Conservation (phyloP, 2,113 vertebrate species). For the Apodemus speciosus region DNA sequence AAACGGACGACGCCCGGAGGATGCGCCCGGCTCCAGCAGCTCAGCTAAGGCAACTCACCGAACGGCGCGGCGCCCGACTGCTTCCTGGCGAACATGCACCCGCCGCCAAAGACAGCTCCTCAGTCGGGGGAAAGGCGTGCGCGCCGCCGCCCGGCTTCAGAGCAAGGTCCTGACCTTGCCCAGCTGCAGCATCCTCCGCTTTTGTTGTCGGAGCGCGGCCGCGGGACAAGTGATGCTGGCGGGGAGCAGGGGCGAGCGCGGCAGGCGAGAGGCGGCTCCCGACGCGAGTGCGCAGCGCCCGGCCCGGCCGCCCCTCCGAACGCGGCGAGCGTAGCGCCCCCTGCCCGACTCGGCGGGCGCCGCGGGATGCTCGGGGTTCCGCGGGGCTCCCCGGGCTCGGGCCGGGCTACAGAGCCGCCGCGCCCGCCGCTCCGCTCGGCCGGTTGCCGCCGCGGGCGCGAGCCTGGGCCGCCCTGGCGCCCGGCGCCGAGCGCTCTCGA, state of each 20-base stretch:
- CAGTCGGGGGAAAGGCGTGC: slow-evolving; percentile 68
- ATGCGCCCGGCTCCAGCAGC: slow-evolving; percentile 10
- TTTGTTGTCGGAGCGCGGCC: slow-evolving; percentile 71
- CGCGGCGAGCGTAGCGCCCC: slow-evolving; percentile 74
- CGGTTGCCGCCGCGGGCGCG: slow-evolving; percentile 79
- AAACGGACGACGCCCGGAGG: slow-evolving; percentile 6
- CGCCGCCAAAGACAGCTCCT: slow-evolving; percentile 79
- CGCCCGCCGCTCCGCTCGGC: slow-evolving; percentile 61
- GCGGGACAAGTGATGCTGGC: slow-evolving; percentile 64
- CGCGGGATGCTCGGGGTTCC: not conserved
- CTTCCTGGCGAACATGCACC: slow-evolving; percentile 82
- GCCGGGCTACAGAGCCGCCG: slow-evolving; percentile 22
- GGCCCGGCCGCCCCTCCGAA: slow-evolving; percentile 70
- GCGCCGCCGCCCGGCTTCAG: slow-evolving; percentile 81
- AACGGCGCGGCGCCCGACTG: slow-evolving; percentile 81
- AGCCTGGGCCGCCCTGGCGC: slow-evolving; percentile 73
- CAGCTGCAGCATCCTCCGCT: slow-evolving; percentile 79
- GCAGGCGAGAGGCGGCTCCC: slow-evolving; percentile 72
- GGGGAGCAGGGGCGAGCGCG: slow-evolving; percentile 63
- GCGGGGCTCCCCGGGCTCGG: slow-evolving; percentile 33
- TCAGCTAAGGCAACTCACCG: slow-evolving; percentile 81
- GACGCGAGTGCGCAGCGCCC: slow-evolving; percentile 74
- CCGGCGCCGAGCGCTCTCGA: slow-evolving; percentile 69
- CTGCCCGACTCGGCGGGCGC: slow-evolving; percentile 64
- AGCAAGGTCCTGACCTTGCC: slow-evolving; percentile 87